Evolutionary conservation across 2,113 vertebrate species (phyloP), one percentile per base, ranked within the genome.

Genomic region (Cephalopterus ornatus): DNA sequence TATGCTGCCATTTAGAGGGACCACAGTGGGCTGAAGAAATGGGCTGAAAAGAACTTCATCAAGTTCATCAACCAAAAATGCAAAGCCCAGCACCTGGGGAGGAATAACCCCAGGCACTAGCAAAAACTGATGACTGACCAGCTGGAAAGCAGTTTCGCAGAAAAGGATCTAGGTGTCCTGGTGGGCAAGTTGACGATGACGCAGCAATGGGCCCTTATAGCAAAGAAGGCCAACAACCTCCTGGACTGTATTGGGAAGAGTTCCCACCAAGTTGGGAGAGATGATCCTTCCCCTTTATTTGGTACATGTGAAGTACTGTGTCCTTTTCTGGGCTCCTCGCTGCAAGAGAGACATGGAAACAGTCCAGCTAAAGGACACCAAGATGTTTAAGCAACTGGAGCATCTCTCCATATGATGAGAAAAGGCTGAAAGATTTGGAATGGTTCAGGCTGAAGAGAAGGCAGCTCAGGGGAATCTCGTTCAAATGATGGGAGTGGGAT

Each of bases 71-170:
- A 7, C 4, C 19, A 56, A 52, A 83, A 89, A 21, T 39, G 6
- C 32, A 59, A 73, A 85, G 17, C 12, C 12, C 16, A 71, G 11
- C 14, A 8, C 11, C 13, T 67, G 4, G 4, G 5, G 6, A 78
- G 11, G 16, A 81, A 37, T 81, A 85, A 59, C 1, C 7, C 3
- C 39, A 77, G 50, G 39, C 26, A 80, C 13, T 21, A 65, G 44
- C 4, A 26, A 0, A 1, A 68, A 10, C 0, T 61, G 23, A 4
- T 18, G 6, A 8, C 1, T 55, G 17, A n/a, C 14, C 30, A 79
- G 20, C 30, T 79, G 33, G 23, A 79, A 93, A 75, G n/a, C 20
- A 75, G 35, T 30, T 82, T 72, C 59, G 30, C 42, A 24, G 32
- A 30, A 67, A 67, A 63, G 20, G 18, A 39, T 22, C 15, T 20